phyloP scores from a whole-genome alignment of 2,888 invertebrate genomes.

The Drosophila greeni region DNA sequence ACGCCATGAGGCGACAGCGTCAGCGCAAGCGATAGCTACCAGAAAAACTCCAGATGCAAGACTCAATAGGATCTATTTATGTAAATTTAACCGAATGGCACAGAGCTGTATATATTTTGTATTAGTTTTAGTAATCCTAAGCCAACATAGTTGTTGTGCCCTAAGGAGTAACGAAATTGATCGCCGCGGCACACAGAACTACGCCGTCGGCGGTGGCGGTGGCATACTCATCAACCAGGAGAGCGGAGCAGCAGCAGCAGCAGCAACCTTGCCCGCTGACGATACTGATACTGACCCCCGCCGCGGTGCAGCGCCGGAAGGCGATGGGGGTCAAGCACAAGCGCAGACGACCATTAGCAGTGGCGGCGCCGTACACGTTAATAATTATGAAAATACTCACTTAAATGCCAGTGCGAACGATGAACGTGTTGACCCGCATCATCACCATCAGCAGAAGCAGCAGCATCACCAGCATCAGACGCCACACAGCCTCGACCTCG shows the following conservation, averaged over 20 bases:
- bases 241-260: slow-evolving; percentile 24
- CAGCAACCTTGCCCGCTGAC: slow-evolving; percentile 15
- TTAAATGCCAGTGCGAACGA: slow-evolving; percentile 22
- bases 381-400: slow-evolving; percentile 40
- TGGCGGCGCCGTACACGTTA: slow-evolving; percentile 15
- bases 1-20: slow-evolving; percentile 2
- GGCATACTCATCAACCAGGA: slow-evolving; percentile 35
- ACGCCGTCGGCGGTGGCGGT: slow-evolving; percentile 43
- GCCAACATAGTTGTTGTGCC: slow-evolving; percentile 60
- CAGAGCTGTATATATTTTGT: slow-evolving; percentile 69
- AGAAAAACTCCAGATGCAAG: slow-evolving; percentile 46
- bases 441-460: slow-evolving; percentile 41
- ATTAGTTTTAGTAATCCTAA: slow-evolving; percentile 69
- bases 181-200: slow-evolving; percentile 38
- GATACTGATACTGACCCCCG: slow-evolving; percentile 6
- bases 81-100: slow-evolving; percentile 68
- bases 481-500: slow-evolving; percentile 49
- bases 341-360: slow-evolving; percentile 29
- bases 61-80: slow-evolving; percentile 62
- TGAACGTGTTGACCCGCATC: slow-evolving; percentile 19
- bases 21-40: slow-evolving; percentile 1
- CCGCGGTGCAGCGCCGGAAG: slow-evolving; percentile 2
- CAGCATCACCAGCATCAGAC: slow-evolving; percentile 42
- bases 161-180: slow-evolving; percentile 34
- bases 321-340: slow-evolving; percentile 24